Percentiles rank a stretch among this genome's conserved stretches.
These are phyloP conservation scores for Bombus superbus DNA, from an alignment of 1,140 invertebrate species.

Conservation along the genomic window DNA sequence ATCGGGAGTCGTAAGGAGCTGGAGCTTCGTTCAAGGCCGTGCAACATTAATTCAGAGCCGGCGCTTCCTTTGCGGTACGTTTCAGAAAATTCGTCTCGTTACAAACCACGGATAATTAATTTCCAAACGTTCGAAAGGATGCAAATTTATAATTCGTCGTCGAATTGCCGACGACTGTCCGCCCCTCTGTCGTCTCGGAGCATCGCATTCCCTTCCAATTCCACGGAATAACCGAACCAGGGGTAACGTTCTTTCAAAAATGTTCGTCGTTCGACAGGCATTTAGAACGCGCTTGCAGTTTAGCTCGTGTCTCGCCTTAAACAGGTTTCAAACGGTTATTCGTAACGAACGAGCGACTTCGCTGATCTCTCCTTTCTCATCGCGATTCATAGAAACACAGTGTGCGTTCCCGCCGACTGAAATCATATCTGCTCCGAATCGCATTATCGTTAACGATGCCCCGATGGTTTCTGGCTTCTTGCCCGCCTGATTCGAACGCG, in stretches of 20 bases:
- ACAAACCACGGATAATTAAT: neutral
- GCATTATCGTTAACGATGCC: neutral
- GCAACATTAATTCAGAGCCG: neutral
- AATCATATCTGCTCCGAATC: neutral
- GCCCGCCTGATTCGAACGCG: neutral
- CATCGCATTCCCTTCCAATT: neutral
- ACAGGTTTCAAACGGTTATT: slow-evolving; percentile 23
- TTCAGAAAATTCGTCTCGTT: no score
- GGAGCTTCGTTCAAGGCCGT: neutral
- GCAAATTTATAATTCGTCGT: neutral
- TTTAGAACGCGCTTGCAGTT: neutral
- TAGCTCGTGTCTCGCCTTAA: neutral
- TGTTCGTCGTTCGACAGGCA: neutral
- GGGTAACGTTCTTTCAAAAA: neutral
- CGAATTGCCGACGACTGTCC: neutral
- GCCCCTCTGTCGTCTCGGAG: neutral
- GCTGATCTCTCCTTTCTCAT: neutral
- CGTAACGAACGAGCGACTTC: neutral
- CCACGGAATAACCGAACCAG: no score
- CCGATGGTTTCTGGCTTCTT: neutral
- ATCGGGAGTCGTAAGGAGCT: neutral
- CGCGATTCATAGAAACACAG: neutral
- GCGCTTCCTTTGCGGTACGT: neutral
- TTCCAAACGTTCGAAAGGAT: neutral
- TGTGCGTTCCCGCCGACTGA: neutral